Evolutionary conservation across 2,888 invertebrate species (phyloP).

Genomic region (Agapetus fuscipes): DNA sequence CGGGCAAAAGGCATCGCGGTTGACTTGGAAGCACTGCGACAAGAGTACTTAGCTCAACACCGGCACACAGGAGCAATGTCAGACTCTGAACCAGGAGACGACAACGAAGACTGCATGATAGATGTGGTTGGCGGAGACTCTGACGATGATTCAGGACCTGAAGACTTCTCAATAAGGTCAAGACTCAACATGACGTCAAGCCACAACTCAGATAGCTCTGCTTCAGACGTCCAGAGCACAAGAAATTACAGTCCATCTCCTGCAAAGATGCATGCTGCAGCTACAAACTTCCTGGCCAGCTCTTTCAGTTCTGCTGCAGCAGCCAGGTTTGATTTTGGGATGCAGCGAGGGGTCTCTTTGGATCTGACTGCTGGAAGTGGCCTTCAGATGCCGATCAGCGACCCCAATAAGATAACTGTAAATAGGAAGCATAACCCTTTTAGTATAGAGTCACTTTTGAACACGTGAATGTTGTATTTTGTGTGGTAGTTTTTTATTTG

Average conservation of each 20-base stretch:
- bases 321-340: constrained; percentile 42
- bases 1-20: constrained; percentile 86
- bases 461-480: constrained; percentile 44
- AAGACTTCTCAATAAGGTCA: constrained; percentile 52
- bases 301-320: constrained; percentile 24
- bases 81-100: constrained; percentile 48
- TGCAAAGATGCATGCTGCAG: constrained; percentile 36
- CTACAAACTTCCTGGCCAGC: constrained; percentile 31
- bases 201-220: constrained; percentile 39
- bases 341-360: constrained; percentile 38
- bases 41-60: constrained; percentile 77
- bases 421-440: constrained; percentile 67
- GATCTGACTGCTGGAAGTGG: constrained; percentile 36
- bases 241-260: constrained; percentile 41
- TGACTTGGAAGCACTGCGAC: constrained; percentile 72
- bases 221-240: constrained; percentile 39
- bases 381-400: constrained; percentile 31
- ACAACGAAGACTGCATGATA: constrained; percentile 65
- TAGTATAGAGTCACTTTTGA: constrained; percentile 81
- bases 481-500: not conserved
- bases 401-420: constrained; percentile 39
- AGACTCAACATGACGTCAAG: constrained; percentile 50
- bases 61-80: constrained; percentile 51
- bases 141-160: constrained; percentile 56
- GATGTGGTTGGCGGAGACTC: constrained; percentile 79